Evolutionary conservation across 2,888 invertebrate genomes (phyloP).

Genomic region (Liodrosophila aerea): DNA sequence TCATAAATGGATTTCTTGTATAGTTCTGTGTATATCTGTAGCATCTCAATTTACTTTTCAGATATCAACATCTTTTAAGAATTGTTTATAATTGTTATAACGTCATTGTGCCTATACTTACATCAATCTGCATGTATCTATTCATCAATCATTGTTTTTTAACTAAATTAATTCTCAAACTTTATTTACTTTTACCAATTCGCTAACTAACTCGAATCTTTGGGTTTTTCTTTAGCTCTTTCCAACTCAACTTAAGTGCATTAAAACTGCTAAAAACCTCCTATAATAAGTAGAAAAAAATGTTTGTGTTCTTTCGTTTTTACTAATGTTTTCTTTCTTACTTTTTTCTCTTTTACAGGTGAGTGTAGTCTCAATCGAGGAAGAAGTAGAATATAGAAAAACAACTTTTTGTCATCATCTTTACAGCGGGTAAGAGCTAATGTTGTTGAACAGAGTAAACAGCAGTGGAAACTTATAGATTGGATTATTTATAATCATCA

Average conservation of each 20-base stretch:
- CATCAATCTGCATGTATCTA: no score
- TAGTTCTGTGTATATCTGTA: no score
- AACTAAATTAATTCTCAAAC: no score
- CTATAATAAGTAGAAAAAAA: conserved; percentile 17
- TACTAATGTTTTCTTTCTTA: conserved; percentile 11
- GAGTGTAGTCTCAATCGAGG: conserved; percentile 42
- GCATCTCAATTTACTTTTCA: no score
- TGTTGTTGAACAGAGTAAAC: no score
- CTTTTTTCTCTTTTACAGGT: conserved; percentile 53
- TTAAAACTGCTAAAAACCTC: conserved; percentile 16
- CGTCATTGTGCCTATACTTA: no score
- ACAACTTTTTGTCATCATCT: conserved; percentile 4
- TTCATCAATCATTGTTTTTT: no score
- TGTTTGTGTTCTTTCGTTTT: conserved; percentile 6
- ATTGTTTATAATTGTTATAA: no score
- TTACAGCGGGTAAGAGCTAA: conserved; percentile 25
- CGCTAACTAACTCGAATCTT: conserved; percentile 14
- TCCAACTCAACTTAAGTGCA: conserved; percentile 18
- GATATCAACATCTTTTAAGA: no score
- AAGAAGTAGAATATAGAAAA: neutral
- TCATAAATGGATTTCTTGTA: no score
- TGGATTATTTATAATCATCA: no score
- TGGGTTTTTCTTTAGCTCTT: neutral
- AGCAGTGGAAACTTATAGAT: no score
- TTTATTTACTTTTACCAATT: conserved; percentile 14